Percentiles rank a stretch among this genome's conserved stretches.
phyloP scores from a whole-genome alignment of 2,113 vertebrate species.

The Protobothrops flavoviridis region DNA sequence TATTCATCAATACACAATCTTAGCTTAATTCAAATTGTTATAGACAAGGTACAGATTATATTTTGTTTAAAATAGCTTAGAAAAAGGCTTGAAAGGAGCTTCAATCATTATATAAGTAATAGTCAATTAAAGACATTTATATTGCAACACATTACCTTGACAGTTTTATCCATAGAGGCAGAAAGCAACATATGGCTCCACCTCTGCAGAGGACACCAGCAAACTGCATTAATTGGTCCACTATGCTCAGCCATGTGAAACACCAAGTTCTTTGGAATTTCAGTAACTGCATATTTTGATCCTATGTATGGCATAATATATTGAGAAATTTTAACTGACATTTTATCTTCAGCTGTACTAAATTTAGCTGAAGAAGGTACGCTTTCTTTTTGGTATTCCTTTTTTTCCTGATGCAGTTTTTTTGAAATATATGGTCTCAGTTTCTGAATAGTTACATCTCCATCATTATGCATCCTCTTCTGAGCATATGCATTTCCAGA shows the following conservation, averaged over 20 bases:
- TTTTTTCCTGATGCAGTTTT: constrained; percentile 71
- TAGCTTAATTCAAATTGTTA: not conserved
- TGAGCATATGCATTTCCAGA: not conserved
- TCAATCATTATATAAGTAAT: not conserved
- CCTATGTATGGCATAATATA: constrained; percentile 79
- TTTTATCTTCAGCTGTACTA: constrained; percentile 23
- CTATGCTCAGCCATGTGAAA: constrained; percentile 78
- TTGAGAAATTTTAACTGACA: constrained; percentile 70
- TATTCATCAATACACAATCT: not conserved
- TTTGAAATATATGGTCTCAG: constrained; percentile 88
- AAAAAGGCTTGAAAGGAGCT: not conserved
- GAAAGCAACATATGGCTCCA: constrained; percentile 90
- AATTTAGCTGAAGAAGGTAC: not conserved
- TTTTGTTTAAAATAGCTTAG: not conserved
- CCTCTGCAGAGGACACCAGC: constrained; percentile 85
- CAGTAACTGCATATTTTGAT: constrained; percentile 62
- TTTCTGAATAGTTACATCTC: constrained; percentile 28
- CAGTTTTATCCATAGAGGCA: constrained; percentile 90
- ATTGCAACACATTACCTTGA: constrained; percentile 80
- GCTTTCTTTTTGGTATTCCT: not conserved
- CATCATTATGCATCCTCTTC: constrained; percentile 56
- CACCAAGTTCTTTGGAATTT: constrained; percentile 75
- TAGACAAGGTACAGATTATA: not conserved
- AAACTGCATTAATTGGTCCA: constrained; percentile 83
- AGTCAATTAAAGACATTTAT: constrained; percentile 2